Evolutionary conservation across 2,797 vertebrate genomes (phyloP), one percentile per base, ranked within the genome.

Genomic region (Ceyx erithaca): DNA sequence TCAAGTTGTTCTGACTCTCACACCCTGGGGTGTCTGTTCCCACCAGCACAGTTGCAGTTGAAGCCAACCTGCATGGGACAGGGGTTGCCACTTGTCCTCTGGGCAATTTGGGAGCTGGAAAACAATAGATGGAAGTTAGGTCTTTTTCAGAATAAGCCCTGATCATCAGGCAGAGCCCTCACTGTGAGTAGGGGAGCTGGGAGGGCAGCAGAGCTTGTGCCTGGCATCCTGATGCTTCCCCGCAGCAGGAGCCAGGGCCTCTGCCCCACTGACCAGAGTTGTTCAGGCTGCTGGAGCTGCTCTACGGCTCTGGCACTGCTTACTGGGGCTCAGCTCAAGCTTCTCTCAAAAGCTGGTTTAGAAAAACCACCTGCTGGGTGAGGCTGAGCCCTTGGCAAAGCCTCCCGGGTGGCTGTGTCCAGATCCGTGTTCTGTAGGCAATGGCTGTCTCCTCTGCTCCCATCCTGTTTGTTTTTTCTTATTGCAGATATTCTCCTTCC

Each of bases 321-420:
- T 0, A 0, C 8, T 6, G 23, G 25, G 23, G n/a, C 58, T 77
- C 0, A 0, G 5, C 48, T 40, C 0, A 0, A 73, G 66, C 51
- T 70, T n/a, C 40, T 70, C 3, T 58, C 3, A 1, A 46, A 63
- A 81, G 59, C 43, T 37, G 41, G 54, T 31, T 78, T 40, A 33
- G 52, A 58, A 73, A 21, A 75, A 2, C 3, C 17, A 7, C 45
- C 57, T n/a, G 45, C 2, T 59, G 68, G 45, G 11, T 63, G 77
- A 41, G 69, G 45, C 58, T 68, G 83, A 77, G 73, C 61, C 68
- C 66, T 70, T 2, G 2, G 54, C 66, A 64, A 52, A 71, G 43
- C 72, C 69, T 55, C 4, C 0, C 0, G 1, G 31, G 68, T 19
- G 33, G 57, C 63, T 83, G 64, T 0, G 1, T 37, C 64, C 87